phyloP scores from a whole-genome alignment of 2,888 invertebrate species.

The Lepidonotus clava region DNA sequence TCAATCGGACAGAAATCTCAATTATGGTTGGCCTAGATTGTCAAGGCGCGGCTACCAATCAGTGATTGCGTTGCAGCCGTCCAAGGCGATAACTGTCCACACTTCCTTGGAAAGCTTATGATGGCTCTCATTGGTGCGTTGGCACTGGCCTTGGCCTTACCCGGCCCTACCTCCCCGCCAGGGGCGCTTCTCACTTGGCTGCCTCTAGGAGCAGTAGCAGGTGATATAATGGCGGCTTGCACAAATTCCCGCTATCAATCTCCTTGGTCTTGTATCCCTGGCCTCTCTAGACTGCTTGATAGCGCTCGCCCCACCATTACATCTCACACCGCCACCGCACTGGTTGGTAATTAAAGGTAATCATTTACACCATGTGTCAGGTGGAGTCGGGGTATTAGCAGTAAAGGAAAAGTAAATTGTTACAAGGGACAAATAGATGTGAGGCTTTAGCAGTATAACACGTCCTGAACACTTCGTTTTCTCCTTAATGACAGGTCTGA shows the following conservation, averaged over 20 bases:
- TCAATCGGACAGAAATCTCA: conserved; percentile 42
- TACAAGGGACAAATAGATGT: too few relatives aligned
- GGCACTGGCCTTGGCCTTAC: background rate
- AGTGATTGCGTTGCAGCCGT: background rate
- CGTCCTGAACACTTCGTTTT: too few relatives aligned
- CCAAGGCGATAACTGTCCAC: conserved; percentile 45
- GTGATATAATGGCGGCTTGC: conserved; percentile 21
- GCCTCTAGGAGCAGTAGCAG: background rate
- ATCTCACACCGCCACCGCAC: background rate
- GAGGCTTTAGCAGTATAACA: too few relatives aligned
- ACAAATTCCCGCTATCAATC: conserved; percentile 34
- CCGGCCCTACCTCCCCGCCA: background rate
- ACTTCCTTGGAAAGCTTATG: conserved; percentile 22
- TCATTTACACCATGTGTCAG: background rate
- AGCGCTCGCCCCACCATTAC: background rate
- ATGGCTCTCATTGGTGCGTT: conserved; percentile 12
- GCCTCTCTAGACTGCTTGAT: background rate
- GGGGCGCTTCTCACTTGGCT: background rate
- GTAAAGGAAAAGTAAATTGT: too few relatives aligned
- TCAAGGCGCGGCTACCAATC: conserved; percentile 4
- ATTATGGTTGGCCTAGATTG: conserved; percentile 7
- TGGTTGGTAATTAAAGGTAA: conserved; percentile 28
- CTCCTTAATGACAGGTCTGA: too few relatives aligned
- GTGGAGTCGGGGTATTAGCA: too few relatives aligned
- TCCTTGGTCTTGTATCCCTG: background rate